Base-by-base conservation (phyloP, 2,113 vertebrate species). In the Rhabdornis inornatus region DNA sequence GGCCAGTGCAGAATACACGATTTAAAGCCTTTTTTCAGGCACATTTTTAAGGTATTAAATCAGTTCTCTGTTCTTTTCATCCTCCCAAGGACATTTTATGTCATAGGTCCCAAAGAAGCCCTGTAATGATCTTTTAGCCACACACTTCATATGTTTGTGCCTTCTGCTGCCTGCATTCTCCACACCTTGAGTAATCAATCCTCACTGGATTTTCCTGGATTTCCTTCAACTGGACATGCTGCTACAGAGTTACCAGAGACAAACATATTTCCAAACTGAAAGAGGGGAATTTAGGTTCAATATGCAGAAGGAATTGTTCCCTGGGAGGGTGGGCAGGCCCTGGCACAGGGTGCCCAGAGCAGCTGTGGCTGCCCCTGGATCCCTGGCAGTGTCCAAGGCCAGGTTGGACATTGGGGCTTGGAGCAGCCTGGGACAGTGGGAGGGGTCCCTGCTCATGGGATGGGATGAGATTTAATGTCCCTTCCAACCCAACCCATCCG, bases 301-400 rank as follows among this genome's bases (percentile, higher is more conserved):
- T 39, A 12, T 40, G 20, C 2, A 11, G n/a, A 21, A 60, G 16
- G 2, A 52, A 45, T n/a, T 1, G 1, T 45, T 17, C 33, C 31
- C 5, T 66, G 22, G 0, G 2, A 57, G 31, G 35, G 31, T 42
- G 59, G 22, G 3, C 1, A 50, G 37, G 31, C 12, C 12, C 68
- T 88, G 86, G 68, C 59, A 50, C 77, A 65, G 59, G 42, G 18
- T 80, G 37, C 50, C 76, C 68, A 57, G 44, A 66, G 68, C 1
- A 66, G 59, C 59, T 74, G 59, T 11, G 77, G 68, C 68, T 81
- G 77, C 44, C 33, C 44, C 77, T 74, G 82, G 28, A 74, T 57
- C 85, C 57, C 66, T 81, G 86, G 50, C 2, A 88, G 50, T 44
- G 59, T 0, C 42, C 76, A 35, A 64, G 57, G 75, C 40, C 47